Evolutionary conservation across 1,140 invertebrate genomes (phyloP).

Genomic region (Sweltsa coloradensis): DNA sequence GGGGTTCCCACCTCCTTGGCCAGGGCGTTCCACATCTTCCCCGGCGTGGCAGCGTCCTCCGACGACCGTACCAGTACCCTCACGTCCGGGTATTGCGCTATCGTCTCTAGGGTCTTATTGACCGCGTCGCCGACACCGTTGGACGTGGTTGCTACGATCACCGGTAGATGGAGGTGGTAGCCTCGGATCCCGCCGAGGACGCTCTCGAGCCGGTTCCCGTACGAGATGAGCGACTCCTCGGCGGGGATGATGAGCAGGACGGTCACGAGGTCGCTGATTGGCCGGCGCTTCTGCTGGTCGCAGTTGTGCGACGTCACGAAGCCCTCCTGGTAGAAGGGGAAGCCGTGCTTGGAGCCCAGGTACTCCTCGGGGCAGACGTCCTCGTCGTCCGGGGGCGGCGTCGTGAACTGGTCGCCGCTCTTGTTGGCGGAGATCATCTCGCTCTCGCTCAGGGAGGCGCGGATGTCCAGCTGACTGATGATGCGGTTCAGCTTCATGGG

Average conservation of each 20-base stretch:
- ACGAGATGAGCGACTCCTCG: neutral
- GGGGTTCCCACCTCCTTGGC: constrained; percentile 19
- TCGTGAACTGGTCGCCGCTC: neutral
- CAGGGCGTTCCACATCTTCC: constrained; percentile 18
- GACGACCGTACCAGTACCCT: neutral
- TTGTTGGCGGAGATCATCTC: neutral
- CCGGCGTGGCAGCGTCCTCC: neutral
- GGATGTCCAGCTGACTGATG: constrained; percentile 3
- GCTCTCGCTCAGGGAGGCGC: neutral
- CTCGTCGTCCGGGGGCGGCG: neutral
- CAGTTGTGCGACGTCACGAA: constrained; percentile 2
- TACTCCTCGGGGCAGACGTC: constrained; percentile 8
- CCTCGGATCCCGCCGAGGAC: constrained; percentile 1
- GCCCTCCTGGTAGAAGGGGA: constrained; percentile 8
- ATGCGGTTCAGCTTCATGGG: constrained; percentile 4
- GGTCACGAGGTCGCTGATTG: constrained; percentile 9
- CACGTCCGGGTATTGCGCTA: neutral
- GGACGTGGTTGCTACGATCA: neutral
- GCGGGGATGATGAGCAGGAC: constrained; percentile 1
- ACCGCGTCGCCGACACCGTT: neutral
- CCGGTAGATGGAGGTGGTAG: neutral
- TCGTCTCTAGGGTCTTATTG: no score
- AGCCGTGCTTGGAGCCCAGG: neutral
- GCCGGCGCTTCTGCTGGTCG: neutral
- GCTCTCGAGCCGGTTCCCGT: neutral